Evolutionary conservation across 1,140 invertebrate species (phyloP), one percentile per base, ranked within the genome.

Genomic region (Sinonovacula constricta): DNA sequence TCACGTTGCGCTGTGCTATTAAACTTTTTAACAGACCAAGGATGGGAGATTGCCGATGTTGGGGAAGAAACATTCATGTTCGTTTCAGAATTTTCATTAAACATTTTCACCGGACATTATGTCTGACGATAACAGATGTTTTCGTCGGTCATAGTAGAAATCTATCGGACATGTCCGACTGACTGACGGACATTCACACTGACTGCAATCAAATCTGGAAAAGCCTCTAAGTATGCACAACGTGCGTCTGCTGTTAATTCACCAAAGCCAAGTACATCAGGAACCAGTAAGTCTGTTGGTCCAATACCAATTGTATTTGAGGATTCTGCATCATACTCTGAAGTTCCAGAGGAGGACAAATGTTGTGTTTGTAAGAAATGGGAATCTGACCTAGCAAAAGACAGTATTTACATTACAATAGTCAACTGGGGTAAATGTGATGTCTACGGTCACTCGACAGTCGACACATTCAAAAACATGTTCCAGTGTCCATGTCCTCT

Each of bases 311-410:
- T 39, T 12, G 26, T 18, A 5, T 3, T n/a, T 3, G n/a, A 34
- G 5, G 15, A 34, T 67, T 31, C 53, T 3, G 68, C 26, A 4
- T 28, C n/a, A 18, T 26, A 57, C 12, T 12, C 15, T 26, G 4
- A 7, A 2, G 22, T 67, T 30, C 7, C 15, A 30, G 65, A 67
- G 1, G 15, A 51, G 14, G 65, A 71, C 33, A 22, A 54, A 12
- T 76, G 51, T n/a, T 66, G 63, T 57, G 63, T 63, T 4, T 82
- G 45, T 75, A 1, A 53, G 24, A 30, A 36, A 12, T 59, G 56
- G 18, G 30, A 60, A 15, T 53, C 68, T 24, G 34, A 26, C 3
- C 4, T 34, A 26, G 28, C 56, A 49, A 18, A 14, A 7, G 57
- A 39, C 12, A 34, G 57, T 60, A 12, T 36, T n/a, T 26, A 45